Evolutionary conservation across 2,113 vertebrate genomes (phyloP), one percentile per base, ranked within the genome.

Genomic region (Sceloporus undulatus): DNA sequence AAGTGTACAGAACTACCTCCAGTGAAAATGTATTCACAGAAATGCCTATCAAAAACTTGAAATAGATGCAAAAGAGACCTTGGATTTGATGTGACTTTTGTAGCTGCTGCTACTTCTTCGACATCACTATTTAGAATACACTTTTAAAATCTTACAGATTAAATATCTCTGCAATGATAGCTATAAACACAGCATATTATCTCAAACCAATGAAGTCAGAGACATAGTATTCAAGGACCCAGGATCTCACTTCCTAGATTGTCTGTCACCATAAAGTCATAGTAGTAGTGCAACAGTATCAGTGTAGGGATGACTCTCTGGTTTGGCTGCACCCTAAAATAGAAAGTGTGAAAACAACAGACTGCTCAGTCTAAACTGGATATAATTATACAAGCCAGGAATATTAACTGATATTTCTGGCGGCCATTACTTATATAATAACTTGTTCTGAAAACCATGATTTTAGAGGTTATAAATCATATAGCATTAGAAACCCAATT

Each of bases 271-370:
- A 59, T 29, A 48, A 29, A 62, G 19, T 34, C 65, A 68, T 1
- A 78, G 42, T 1, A 29, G 34, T 66, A 83, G 19, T 18, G 48
- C 27, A 77, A 70, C 65, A 70, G 38, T 0, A 0, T 1, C 52
- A 23, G 19, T 0, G 27, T 27, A 70, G 74, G 18, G 34, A 74
- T 25, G 79, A 85, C n/a, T 71, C 10, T 8, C 71, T 56, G 10
- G 0, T 0, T 0, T 73, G 38, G 34, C 25, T 11, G 40, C 71
- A 62, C 27, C 25, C 81, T 25, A 80, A 11, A 87, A 87, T 79
- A 86, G 77, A 79, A 87, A 16, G 77, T 80, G 85, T 27, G 65
- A 86, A 86, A 80, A 54, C 42, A 71, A 54, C 66, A 86, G 59
- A 14, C 18, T 78, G 59, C 75, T 25, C 29, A 68, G 9, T 78